A percentile compares a stretch with the other conserved stretches of the same genome.
phyloP scores from a whole-genome alignment of 2,113 vertebrate genomes.

The Prietella phreatophila region DNA sequence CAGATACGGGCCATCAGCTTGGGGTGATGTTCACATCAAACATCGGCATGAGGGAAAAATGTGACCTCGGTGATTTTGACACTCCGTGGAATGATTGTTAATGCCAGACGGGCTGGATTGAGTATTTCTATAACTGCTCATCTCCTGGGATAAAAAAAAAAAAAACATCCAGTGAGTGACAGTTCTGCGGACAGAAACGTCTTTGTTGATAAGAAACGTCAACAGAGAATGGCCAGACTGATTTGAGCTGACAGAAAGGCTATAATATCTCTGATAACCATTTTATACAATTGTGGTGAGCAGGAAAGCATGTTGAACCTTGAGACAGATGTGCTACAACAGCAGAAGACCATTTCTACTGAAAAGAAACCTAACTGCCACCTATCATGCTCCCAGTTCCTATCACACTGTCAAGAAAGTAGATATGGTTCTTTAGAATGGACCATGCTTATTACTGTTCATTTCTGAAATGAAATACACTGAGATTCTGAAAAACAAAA shows the following conservation, averaged over 20 bases:
- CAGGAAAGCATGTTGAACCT: background rate
- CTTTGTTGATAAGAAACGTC: background rate
- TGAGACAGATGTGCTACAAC: background rate
- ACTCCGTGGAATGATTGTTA: too few species aligned
- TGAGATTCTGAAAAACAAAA: background rate
- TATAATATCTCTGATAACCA: background rate
- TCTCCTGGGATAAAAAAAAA: background rate
- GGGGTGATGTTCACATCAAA: background rate
- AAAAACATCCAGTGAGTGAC: background rate
- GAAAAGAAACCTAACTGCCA: too few species aligned
- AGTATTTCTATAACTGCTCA: background rate
- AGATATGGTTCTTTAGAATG: background rate
- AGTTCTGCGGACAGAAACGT: background rate
- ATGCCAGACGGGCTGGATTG: too few species aligned
- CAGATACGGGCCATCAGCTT: background rate
- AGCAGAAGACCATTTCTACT: too few species aligned
- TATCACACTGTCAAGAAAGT: background rate
- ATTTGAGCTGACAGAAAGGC: background rate
- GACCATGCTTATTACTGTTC: background rate
- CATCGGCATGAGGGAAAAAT: background rate
- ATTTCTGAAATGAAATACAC: background rate
- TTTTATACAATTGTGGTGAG: background rate
- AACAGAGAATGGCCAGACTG: too few species aligned
- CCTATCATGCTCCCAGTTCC: background rate
- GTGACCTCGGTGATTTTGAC: too few species aligned